Conservation (phyloP, 2,113 vertebrate genomes). For the Oncorhynchus masou region DNA sequence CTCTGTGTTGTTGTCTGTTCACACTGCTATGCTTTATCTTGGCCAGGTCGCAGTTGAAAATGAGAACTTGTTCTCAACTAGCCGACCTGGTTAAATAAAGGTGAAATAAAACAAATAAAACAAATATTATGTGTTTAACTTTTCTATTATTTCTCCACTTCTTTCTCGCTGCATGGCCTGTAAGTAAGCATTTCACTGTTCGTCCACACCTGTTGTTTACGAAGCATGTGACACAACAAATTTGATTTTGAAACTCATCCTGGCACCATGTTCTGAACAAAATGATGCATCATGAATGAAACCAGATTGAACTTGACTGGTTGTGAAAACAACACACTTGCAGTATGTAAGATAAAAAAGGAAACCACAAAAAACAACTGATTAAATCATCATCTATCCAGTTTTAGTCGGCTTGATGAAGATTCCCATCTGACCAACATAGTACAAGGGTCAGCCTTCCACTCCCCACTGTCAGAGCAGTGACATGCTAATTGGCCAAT, state of each 20-base stretch:
- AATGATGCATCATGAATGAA: not conserved
- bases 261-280: too few relatives aligned
- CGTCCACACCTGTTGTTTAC: not conserved
- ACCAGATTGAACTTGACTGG: not conserved
- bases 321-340: not conserved
- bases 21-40: too few relatives aligned
- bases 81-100: too few relatives aligned
- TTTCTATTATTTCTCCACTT: too few relatives aligned
- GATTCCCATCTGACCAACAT: conserved; percentile 48
- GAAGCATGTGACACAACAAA: not conserved
- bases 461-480: conserved; percentile 46
- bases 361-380: conserved; percentile 1
- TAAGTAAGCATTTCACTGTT: too few relatives aligned
- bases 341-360: not conserved
- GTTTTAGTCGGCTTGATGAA: conserved; percentile 48
- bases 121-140: too few relatives aligned
- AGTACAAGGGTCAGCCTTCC: conserved; percentile 55
- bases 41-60: too few relatives aligned
- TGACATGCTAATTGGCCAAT: conserved; percentile 63
- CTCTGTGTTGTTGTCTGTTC: too few relatives aligned
- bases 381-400: not conserved
- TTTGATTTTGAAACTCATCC: not conserved
- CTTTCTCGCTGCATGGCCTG: not conserved
- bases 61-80: too few relatives aligned
- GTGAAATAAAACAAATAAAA: too few relatives aligned